Conservation (phyloP, 2,113 vertebrate species). For the Terrapene triunguis region DNA sequence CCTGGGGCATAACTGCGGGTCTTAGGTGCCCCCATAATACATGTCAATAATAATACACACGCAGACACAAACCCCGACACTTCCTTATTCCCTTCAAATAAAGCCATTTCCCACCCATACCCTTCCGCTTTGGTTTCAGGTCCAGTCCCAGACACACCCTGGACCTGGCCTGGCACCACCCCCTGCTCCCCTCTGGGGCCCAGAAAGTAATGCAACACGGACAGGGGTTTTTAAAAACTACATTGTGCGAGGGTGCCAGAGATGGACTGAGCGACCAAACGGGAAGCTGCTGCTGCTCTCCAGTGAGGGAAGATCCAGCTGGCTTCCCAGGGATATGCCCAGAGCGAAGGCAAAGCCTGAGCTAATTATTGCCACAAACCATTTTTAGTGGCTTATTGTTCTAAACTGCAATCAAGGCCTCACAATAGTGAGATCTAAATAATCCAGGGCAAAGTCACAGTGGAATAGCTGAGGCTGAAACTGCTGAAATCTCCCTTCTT, state of each 20-base stretch:
- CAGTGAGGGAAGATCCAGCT: not conserved
- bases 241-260: not conserved
- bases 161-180: not conserved
- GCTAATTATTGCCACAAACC: not conserved
- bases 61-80: not conserved
- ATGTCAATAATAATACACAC: not conserved
- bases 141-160: not conserved
- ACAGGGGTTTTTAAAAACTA: not conserved
- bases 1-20: not conserved
- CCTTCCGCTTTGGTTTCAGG: not conserved
- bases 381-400: not conserved
- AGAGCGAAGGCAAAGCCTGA: not conserved
- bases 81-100: not conserved
- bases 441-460: not conserved
- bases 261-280: not conserved
- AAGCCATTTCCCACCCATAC: not conserved
- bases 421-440: not conserved
- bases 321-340: not conserved
- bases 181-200: not conserved
- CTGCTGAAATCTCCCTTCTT: not conserved
- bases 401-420: not conserved
- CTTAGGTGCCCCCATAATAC: not conserved
- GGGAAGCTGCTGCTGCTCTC: not conserved
- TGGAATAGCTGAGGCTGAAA: not conserved
- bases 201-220: not conserved